These are phyloP conservation scores for Cryptops parisi DNA, from an alignment of 2,888 invertebrate species.

Conservation along the genomic window DNA sequence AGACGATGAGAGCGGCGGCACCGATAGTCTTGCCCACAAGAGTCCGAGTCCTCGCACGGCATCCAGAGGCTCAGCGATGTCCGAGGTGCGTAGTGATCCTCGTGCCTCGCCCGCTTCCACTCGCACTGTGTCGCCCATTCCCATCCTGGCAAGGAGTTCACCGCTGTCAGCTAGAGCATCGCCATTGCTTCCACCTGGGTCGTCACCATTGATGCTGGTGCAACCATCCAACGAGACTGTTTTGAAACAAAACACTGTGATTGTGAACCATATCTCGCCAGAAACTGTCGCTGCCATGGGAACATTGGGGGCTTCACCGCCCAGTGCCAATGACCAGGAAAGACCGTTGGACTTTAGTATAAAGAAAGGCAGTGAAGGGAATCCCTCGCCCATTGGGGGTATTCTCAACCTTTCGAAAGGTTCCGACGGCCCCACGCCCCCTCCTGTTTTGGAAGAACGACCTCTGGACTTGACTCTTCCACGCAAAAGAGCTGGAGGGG, in stretches of 20 bases:
- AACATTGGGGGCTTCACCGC: too few relatives aligned
- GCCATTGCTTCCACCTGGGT: conserved; percentile 4
- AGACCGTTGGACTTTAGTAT: conserved; percentile 55
- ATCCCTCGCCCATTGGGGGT: conserved; percentile 27
- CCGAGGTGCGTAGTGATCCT: conserved; percentile 4
- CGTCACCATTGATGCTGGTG: conserved; percentile 4
- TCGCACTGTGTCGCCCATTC: conserved; percentile 2
- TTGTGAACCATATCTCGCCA: conserved; percentile 10
- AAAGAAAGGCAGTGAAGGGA: conserved; percentile 33
- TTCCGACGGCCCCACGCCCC: conserved; percentile 30
- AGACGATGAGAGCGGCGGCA: conserved; percentile 1
- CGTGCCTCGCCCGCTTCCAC: conserved; percentile 6
- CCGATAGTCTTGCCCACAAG: conserved; percentile 3
- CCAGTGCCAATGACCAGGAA: conserved; percentile 13
- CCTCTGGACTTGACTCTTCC: conserved; percentile 68
- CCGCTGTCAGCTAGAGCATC: conserved; percentile 1
- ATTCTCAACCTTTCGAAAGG: conserved; percentile 56
- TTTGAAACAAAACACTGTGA: conserved; percentile 4
- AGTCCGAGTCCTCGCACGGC: conserved; percentile 5
- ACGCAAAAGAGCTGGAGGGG: conserved; percentile 37
- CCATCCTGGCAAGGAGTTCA: conserved; percentile 1
- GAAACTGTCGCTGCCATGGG: background rate
- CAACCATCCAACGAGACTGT: background rate
- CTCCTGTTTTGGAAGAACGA: conserved; percentile 41
- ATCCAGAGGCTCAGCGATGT: conserved; percentile 11